Evolutionary conservation across 1,140 invertebrate species (phyloP).

Genomic region (Epicauta chinensis): DNA sequence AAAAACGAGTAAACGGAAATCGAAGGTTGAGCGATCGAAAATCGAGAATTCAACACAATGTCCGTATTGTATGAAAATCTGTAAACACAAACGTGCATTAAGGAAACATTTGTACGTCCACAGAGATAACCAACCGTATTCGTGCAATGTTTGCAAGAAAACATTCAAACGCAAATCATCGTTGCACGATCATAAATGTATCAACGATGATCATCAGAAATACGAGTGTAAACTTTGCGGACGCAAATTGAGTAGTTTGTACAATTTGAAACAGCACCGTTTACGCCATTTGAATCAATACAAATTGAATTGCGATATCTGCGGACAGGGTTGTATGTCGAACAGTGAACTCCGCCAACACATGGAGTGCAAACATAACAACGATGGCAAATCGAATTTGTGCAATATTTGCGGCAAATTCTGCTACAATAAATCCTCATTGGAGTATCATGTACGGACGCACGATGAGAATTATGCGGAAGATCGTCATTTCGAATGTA

Average conservation of each 20-base stretch:
- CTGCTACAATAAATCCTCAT: slow-evolving; percentile 31
- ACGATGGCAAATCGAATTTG: slow-evolving; percentile 2
- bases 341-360: slow-evolving; percentile 34
- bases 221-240: slow-evolving; percentile 38
- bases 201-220: slow-evolving; percentile 29
- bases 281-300: slow-evolving; percentile 52
- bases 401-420: slow-evolving; percentile 33
- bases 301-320: slow-evolving; percentile 27
- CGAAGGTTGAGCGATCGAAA: slow-evolving; percentile 3
- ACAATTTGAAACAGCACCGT: slow-evolving; percentile 59
- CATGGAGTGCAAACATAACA: slow-evolving; percentile 26
- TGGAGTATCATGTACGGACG: slow-evolving; percentile 28
- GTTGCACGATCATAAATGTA: slow-evolving; percentile 45
- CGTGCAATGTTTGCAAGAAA: slow-evolving; percentile 47
- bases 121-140: slow-evolving; percentile 53
- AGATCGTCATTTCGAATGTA: background rate
- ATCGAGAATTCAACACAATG: slow-evolving; percentile 15
- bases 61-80: slow-evolving; percentile 50
- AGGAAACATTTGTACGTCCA: slow-evolving; percentile 54
- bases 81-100: slow-evolving; percentile 47
- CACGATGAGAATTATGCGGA: slow-evolving; percentile 19
- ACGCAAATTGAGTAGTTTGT: slow-evolving; percentile 61
- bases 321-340: slow-evolving; percentile 33
- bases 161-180: slow-evolving; percentile 29
- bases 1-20: slow-evolving; percentile 1